phyloP scores from a whole-genome alignment of 1,140 invertebrate species.

The Fopius arisanus region DNA sequence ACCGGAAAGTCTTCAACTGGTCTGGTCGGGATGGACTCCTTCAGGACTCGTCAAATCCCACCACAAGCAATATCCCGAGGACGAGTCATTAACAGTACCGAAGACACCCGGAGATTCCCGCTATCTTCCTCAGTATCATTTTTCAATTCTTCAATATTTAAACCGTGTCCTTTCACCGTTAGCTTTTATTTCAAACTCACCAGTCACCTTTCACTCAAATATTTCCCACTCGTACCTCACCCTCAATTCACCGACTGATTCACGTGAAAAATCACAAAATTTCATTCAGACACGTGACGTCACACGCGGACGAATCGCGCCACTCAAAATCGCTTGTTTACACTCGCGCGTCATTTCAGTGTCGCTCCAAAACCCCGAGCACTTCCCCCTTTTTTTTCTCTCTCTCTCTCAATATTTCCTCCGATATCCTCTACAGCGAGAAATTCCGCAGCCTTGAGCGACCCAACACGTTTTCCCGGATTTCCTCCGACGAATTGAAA shows the following conservation, averaged over 20 bases:
- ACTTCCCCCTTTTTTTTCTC: neutral
- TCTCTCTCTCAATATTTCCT: neutral
- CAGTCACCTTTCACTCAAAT: neutral
- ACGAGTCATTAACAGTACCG: slow-evolving; percentile 16
- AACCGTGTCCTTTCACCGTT: slow-evolving; percentile 10
- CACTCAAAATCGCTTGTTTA: slow-evolving; percentile 25
- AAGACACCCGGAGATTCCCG: neutral
- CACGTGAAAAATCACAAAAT: neutral
- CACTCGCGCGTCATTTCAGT: slow-evolving; percentile 26
- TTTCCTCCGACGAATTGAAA: neutral
- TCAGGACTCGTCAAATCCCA: too few relatives aligned
- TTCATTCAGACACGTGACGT: slow-evolving; percentile 28
- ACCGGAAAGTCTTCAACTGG: too few relatives aligned
- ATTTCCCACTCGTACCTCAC: neutral
- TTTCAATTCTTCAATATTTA: neutral
- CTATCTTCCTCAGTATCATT: slow-evolving; percentile 10
- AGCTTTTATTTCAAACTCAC: neutral
- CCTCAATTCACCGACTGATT: too few relatives aligned
- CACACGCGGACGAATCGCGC: slow-evolving; percentile 21
- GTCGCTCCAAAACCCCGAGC: neutral
- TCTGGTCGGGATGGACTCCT: too few relatives aligned
- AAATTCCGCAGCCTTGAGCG: neutral
- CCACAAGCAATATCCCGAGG: neutral
- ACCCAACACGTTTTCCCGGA: neutral
- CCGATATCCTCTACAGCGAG: too few relatives aligned